Evolutionary conservation across 1,140 invertebrate species (phyloP), one percentile per base, ranked within the genome.

Genomic region (Penaeus chinensis): DNA sequence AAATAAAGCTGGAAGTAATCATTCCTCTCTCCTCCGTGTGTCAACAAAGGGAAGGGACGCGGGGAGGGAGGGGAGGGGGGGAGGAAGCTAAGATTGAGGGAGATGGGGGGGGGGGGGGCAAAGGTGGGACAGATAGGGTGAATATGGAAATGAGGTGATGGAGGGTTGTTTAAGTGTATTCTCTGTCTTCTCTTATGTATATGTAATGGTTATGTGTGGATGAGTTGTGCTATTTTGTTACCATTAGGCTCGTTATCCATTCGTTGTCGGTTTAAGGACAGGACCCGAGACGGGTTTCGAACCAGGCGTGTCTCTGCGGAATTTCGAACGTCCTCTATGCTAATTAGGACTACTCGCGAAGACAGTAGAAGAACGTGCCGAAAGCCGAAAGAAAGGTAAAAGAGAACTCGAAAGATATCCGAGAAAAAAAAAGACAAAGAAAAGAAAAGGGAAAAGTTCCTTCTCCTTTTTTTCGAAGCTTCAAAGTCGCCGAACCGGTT

Each of bases 381-480:
- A 60, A 16, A 47, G 47, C 47, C 19, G 24, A n/a, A 80, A 65
- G 66, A 16, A 60, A 42, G 62, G 32, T 32, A 2, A 71, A 66
- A 54, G 37, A 71, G 27, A 60, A 32, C 24, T 18, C 47, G n/a
- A 78, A 74, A 85, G 24, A 69, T 60, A 54, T 13, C 24, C 5
- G 78, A 22, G 47, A 22, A 24, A 62, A 78, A n/a, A 69, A 20
- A 78, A 5, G 37, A 20, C 60, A 37, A 79, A 74, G 24, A 18
- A 47, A n/a, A 85, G 16, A 66, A 19, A 54, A 62, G 63, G 0
- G 62, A 27, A 63, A 3, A 77, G 54, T 19, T 1, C 24, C 61
- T 10, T 27, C 27, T 83, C 66, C 63, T 83, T 65, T 71, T 65
- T 77, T 71, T 84, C 54, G n/a, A n/a, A n/a, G 42, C 42, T 47